Evolutionary conservation across 2,888 invertebrate species (phyloP).

Genomic region (Criorhina ranunculi): DNA sequence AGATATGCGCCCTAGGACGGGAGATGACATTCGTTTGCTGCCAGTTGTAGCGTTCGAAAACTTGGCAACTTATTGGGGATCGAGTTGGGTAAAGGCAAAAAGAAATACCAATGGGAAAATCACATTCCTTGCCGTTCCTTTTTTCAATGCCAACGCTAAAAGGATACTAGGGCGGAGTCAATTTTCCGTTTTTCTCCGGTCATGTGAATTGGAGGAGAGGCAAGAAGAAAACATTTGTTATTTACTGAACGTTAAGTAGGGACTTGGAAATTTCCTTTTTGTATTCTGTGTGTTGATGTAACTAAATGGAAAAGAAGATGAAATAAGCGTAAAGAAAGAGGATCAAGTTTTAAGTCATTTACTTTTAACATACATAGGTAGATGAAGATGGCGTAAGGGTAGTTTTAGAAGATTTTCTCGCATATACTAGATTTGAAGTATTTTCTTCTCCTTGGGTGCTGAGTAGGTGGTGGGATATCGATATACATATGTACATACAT

Average conservation of each 20-base stretch:
- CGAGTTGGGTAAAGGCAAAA: conserved; percentile 67
- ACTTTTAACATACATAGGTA: conserved; percentile 74
- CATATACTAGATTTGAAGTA: conserved; percentile 52
- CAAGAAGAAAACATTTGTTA: conserved; percentile 67
- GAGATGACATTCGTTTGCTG: conserved; percentile 67
- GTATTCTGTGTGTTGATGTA: conserved; percentile 68
- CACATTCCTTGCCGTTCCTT: conserved; percentile 69
- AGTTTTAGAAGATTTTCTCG: conserved; percentile 51
- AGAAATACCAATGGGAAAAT: conserved; percentile 74
- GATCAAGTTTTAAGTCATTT: conserved; percentile 76
- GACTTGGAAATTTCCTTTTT: conserved; percentile 59
- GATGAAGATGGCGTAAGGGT: conserved; percentile 57
- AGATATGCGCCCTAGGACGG: conserved; percentile 73
- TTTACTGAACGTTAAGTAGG: conserved; percentile 65
- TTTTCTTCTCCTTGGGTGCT: not conserved
- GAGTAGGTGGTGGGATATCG: not conserved
- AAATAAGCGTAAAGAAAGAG: conserved; percentile 75
- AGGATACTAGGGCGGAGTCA: conserved; percentile 73
- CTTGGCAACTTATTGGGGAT: conserved; percentile 71
- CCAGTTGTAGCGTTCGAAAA: conserved; percentile 43
- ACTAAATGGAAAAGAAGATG: conserved; percentile 76
- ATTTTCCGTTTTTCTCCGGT: conserved; percentile 55
- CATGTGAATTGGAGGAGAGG: conserved; percentile 35
- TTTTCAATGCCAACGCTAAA: conserved; percentile 49
- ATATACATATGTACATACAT: too few species aligned